A percentile compares a stretch with the other conserved stretches of the same genome.
These are phyloP conservation scores for Callorhinus ursinus DNA, from an alignment of 2,113 vertebrate genomes.

Conservation along the genomic window DNA sequence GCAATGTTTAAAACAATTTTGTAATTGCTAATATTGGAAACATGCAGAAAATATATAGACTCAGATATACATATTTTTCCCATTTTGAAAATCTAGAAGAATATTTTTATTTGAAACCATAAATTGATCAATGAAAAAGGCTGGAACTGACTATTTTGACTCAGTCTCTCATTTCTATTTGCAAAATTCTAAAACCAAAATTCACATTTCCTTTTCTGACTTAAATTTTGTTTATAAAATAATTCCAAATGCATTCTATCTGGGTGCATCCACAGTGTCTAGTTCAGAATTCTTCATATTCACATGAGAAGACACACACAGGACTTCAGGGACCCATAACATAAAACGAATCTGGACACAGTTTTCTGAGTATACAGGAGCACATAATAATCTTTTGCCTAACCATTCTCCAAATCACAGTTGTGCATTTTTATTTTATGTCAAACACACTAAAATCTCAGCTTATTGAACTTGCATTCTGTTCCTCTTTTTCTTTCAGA, in stretches of 20 bases:
- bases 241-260: constrained; percentile 53
- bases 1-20: constrained; percentile 47
- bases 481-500: constrained; percentile 44
- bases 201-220: constrained; percentile 58
- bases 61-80: not conserved
- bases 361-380: constrained; percentile 43
- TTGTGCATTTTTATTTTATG: constrained; percentile 15
- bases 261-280: not conserved
- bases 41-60: not conserved
- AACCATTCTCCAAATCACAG: constrained; percentile 25
- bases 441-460: constrained; percentile 55
- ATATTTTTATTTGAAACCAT: constrained; percentile 58
- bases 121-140: constrained; percentile 65
- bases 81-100: constrained; percentile 50
- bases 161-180: constrained; percentile 65
- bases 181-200: constrained; percentile 63
- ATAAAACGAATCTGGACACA: not conserved
- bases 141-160: constrained; percentile 65
- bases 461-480: constrained; percentile 55
- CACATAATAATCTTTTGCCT: constrained; percentile 13
- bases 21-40: constrained; percentile 16
- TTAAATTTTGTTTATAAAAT: constrained; percentile 72
- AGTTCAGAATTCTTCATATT: not conserved
- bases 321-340: not conserved
- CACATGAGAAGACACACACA: not conserved